Evolutionary conservation across 2,797 vertebrate species (phyloP).

Genomic region (Erpetoichthys calabaricus): DNA sequence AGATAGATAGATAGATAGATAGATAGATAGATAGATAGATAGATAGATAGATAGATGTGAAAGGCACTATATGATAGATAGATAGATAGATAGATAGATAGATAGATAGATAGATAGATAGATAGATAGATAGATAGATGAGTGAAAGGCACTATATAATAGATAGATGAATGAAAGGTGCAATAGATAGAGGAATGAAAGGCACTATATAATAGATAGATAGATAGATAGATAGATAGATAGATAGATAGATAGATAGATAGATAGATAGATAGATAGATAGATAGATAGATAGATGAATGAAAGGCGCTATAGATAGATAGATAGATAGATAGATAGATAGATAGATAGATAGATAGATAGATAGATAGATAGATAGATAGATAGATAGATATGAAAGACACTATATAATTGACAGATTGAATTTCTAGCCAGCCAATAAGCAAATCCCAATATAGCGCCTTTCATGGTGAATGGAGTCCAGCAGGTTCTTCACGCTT

Average conservation of each 20-base stretch:
- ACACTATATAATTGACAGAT: too few species aligned
- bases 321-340: neutral
- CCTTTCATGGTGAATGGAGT: too few species aligned
- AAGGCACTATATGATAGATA: too few species aligned
- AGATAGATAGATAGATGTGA: neutral
- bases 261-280: constrained; percentile 15
- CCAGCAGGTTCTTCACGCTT: too few species aligned
- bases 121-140: neutral
- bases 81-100: constrained; percentile 10
- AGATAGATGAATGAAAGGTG: too few species aligned
- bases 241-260: constrained; percentile 10
- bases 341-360: neutral
- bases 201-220: too few species aligned
- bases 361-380: constrained; percentile 6
- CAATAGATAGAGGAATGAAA: too few species aligned
- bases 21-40: constrained; percentile 15
- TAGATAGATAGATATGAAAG: too few species aligned
- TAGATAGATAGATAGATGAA: neutral
- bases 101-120: constrained; percentile 14
- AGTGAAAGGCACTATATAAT: neutral
- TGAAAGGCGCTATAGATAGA: neutral
- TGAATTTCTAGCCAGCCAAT: too few species aligned
- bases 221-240: neutral
- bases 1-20: constrained; percentile 14
- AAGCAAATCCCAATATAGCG: too few species aligned